Conservation (phyloP, 2,797 vertebrate species). For the Galago senegalensis region DNA sequence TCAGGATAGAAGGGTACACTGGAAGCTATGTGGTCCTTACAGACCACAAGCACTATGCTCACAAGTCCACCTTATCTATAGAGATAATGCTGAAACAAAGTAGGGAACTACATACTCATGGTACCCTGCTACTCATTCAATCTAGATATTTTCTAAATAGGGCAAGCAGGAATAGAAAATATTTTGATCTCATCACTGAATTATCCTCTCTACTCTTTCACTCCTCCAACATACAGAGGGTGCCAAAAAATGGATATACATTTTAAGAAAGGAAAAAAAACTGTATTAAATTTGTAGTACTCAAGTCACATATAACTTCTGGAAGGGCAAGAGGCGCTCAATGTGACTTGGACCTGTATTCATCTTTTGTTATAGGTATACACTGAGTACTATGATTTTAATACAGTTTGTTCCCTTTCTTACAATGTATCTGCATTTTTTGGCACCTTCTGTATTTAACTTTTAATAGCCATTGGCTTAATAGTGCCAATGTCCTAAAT, state of each 20-base stretch:
- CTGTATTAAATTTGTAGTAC: too few species aligned
- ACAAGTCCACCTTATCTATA: neutral
- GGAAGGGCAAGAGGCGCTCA: too few species aligned
- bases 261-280: too few species aligned
- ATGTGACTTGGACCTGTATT: too few species aligned
- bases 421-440: too few species aligned
- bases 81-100: neutral
- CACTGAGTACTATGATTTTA: too few species aligned
- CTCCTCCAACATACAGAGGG: slow-evolving; percentile 16
- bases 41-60: neutral
- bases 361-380: too few species aligned
- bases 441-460: slow-evolving; percentile 58
- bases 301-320: too few species aligned
- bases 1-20: neutral
- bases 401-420: too few species aligned
- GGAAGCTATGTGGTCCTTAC: neutral
- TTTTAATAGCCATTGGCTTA: slow-evolving; percentile 63
- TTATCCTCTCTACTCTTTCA: neutral
- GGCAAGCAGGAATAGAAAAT: neutral
- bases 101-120: neutral
- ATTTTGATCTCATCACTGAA: slow-evolving; percentile 39
- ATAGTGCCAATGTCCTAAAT: slow-evolving; percentile 68
- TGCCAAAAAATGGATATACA: too few species aligned
- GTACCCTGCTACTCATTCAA: neutral
- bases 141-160: slow-evolving; percentile 18